Base-by-base conservation (phyloP, 2,888 invertebrate genomes). In the Mimas tiliae region DNA sequence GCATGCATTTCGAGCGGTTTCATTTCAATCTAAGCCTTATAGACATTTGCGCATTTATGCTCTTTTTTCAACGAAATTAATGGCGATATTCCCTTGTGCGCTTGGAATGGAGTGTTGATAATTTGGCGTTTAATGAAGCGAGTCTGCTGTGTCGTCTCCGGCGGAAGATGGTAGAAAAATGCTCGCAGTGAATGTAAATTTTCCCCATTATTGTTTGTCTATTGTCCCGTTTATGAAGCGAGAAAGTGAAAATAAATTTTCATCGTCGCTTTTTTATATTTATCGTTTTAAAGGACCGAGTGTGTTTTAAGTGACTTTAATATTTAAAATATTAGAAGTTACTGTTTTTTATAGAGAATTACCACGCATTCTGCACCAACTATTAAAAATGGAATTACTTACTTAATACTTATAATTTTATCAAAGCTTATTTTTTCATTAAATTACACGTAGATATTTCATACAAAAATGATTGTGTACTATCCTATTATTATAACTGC, bases 51-150 rank as follows among this genome's bases (percentile, higher is more conserved):
- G 75, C 81, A 75, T 78, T 72, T 74, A 79, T 75, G 74, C 64
- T 74, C 72, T 80, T 83, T 79, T 78, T 71, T 70, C 68, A 73
- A 74, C 71, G 75, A 76, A 72, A 74, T 79, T 87, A 90, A 85
- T 83, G 89, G 83, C 86, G 85, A 87, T 85, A 89, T 91, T 89
- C 70, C 84, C 83, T 83, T 90, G 90, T 77, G 80, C 83, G 77
- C 80, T 77, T 70, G 73, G 78, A 79, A 81, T 84, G 80, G 85
- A 86, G 85, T 87, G 88, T 86, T 88, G 90, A 91, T 92, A 91
- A 93, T 93, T 92, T 90, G 85, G 80, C 77, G 88, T 86, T 92
- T 91, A 93, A 93, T 93, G 93, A 93, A 93, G 89, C 90, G 84
- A 84, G 83, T 82, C 80, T 79, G 83, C 84, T 85, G 83, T 80